These are phyloP conservation scores for Crenuchus spilurus DNA, from an alignment of 2,797 vertebrate genomes.

Conservation along the genomic window DNA sequence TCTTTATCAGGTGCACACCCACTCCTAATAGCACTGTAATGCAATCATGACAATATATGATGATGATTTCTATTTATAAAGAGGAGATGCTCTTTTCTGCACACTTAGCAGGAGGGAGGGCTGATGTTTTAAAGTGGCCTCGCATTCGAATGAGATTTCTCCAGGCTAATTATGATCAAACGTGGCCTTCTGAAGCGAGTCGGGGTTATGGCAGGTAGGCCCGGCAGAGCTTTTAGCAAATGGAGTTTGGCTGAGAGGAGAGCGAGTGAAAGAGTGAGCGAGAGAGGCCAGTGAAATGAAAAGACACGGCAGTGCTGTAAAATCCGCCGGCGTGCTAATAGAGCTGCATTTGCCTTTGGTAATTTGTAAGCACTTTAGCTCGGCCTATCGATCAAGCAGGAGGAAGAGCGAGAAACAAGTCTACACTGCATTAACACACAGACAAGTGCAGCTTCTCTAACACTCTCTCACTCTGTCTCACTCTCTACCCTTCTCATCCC, in stretches of 20 bases:
- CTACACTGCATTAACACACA: slow-evolving; percentile 85
- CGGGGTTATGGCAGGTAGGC: slow-evolving; percentile 80
- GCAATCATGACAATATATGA: slow-evolving; percentile 90
- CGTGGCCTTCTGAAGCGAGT: slow-evolving; percentile 68
- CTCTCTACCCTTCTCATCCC: not conserved
- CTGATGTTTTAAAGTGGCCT: slow-evolving; percentile 81
- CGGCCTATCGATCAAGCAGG: slow-evolving; percentile 80
- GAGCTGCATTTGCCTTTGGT: slow-evolving; percentile 83
- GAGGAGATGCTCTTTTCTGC: slow-evolving; percentile 77
- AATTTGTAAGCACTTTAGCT: slow-evolving; percentile 85
- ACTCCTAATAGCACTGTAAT: slow-evolving; percentile 88
- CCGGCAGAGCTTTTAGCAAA: slow-evolving; percentile 85
- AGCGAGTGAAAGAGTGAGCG: slow-evolving; percentile 58
- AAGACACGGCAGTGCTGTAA: slow-evolving; percentile 80
- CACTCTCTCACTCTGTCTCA: not conserved
- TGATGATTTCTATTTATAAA: slow-evolving; percentile 89
- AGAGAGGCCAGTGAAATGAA: slow-evolving; percentile 67
- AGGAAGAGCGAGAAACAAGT: slow-evolving; percentile 46
- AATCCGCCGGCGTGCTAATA: slow-evolving; percentile 79
- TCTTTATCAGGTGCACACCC: slow-evolving; percentile 86
- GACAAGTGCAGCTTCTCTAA: slow-evolving; percentile 58
- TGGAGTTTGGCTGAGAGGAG: slow-evolving; percentile 75
- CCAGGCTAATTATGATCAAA: slow-evolving; percentile 85
- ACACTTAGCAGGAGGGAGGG: slow-evolving; percentile 65
- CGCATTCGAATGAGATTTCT: slow-evolving; percentile 82